Conservation (phyloP, 1,140 invertebrate species). For the Drosophila pruinosa region DNA sequence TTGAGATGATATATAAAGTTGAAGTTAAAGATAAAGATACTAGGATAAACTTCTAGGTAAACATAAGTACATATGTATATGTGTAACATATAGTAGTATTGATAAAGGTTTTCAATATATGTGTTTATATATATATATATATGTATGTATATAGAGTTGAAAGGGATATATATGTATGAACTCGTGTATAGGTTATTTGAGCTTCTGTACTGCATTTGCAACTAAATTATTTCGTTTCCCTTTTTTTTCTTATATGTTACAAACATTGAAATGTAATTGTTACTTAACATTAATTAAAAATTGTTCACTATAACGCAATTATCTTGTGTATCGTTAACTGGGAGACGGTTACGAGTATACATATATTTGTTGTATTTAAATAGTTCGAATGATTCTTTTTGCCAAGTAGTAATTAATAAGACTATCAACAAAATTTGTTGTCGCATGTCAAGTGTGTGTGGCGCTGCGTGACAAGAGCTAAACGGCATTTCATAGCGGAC, state of each 20-base stretch:
- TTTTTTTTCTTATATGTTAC: background rate
- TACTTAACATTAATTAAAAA: background rate
- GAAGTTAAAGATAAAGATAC: background rate
- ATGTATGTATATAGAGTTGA: no score
- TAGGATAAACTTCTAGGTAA: background rate
- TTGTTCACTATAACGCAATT: background rate
- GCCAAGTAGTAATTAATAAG: background rate
- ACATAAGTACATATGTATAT: background rate
- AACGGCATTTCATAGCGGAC: background rate
- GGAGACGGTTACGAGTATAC: conserved; percentile 12
- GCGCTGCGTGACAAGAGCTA: conserved; percentile 1
- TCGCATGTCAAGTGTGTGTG: background rate
- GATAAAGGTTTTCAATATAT: no score
- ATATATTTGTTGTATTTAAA: background rate
- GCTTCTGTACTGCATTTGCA: conserved; percentile 23
- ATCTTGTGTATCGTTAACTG: background rate
- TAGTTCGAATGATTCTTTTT: background rate
- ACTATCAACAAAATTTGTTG: background rate
- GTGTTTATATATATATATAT: background rate
- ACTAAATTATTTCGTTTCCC: background rate
- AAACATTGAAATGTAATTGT: conserved; percentile 3
- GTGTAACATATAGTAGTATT: background rate
- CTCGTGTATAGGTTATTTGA: conserved; percentile 25
- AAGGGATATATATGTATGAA: conserved; percentile 6
- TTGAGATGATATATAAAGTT: background rate